These are phyloP conservation scores for Ditylenchus weischeri DNA, from an alignment of 2,888 invertebrate genomes.

Conservation along the genomic window DNA sequence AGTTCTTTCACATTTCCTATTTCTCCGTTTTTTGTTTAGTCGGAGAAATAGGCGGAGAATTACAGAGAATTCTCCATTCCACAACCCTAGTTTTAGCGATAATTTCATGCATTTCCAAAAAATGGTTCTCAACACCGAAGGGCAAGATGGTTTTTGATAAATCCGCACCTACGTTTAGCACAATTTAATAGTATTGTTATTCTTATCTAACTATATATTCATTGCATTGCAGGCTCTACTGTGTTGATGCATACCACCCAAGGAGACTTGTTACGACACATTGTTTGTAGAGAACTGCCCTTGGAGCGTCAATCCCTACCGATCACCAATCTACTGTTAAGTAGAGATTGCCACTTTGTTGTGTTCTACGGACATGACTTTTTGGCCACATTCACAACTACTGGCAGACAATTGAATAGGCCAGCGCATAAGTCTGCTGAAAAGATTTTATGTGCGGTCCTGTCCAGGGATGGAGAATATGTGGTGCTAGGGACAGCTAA, in stretches of 20 bases:
- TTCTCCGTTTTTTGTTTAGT: no score
- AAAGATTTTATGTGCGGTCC: conserved; percentile 34
- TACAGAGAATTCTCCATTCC: no score
- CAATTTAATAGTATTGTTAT: no score
- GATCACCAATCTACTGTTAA: conserved; percentile 65
- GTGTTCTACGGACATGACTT: conserved; percentile 71
- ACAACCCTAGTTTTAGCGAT: no score
- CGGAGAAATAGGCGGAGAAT: no score
- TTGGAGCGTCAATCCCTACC: conserved; percentile 6
- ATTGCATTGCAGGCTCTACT: conserved; percentile 74
- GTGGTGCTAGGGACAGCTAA: conserved; percentile 93
- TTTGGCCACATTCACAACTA: conserved; percentile 49
- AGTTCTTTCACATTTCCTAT: no score
- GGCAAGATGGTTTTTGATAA: no score
- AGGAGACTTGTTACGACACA: conserved; percentile 87
- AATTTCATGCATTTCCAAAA: no score
- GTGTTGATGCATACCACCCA: conserved; percentile 95
- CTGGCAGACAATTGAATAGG: conserved; percentile 44
- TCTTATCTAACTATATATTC: no score
- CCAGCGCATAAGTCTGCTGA: conserved; percentile 29
- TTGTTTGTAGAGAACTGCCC: conserved; percentile 64
- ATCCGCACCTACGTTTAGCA: no score
- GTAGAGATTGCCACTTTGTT: conserved; percentile 90
- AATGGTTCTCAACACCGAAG: no score
- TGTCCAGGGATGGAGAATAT: conserved; percentile 97